These are phyloP conservation scores for Myotis lucifugus DNA, from an alignment of 2,113 vertebrate species.

Conservation along the genomic window DNA sequence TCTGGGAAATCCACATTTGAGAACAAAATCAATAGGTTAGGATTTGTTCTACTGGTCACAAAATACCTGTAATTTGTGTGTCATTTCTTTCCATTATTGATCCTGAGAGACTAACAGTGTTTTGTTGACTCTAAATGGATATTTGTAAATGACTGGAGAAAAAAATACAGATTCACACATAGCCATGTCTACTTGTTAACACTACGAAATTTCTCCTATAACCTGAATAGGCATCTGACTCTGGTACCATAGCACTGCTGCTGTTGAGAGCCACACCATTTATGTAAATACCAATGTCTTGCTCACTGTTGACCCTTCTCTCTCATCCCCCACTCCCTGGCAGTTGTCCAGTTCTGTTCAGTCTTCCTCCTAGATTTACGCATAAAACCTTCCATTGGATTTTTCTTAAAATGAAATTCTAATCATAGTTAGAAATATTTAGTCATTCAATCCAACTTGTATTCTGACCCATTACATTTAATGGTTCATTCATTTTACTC, in stretches of 20 bases:
- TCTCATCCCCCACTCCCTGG: not conserved
- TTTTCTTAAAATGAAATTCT: conserved; percentile 37
- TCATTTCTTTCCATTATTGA: not conserved
- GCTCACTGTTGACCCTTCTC: not conserved
- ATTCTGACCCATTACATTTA: not conserved
- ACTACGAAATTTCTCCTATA: not conserved
- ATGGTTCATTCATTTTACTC: not conserved
- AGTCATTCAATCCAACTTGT: conserved; percentile 16
- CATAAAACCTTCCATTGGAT: not conserved
- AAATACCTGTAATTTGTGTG: not conserved
- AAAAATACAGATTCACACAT: not conserved
- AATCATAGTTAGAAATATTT: conserved; percentile 29
- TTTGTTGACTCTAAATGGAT: not conserved
- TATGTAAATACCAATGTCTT: not conserved
- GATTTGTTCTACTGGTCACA: conserved; percentile 9
- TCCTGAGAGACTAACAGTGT: not conserved
- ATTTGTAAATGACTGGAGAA: not conserved
- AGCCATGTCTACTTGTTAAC: not conserved
- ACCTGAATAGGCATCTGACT: not conserved
- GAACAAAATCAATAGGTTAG: not conserved
- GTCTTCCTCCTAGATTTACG: not conserved
- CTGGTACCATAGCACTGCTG: not conserved
- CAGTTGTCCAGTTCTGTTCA: not conserved
- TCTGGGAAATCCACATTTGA: not conserved
- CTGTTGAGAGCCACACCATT: not conserved